Conservation (phyloP, 2,888 invertebrate genomes). For the Pandemis cinnamomeana region DNA sequence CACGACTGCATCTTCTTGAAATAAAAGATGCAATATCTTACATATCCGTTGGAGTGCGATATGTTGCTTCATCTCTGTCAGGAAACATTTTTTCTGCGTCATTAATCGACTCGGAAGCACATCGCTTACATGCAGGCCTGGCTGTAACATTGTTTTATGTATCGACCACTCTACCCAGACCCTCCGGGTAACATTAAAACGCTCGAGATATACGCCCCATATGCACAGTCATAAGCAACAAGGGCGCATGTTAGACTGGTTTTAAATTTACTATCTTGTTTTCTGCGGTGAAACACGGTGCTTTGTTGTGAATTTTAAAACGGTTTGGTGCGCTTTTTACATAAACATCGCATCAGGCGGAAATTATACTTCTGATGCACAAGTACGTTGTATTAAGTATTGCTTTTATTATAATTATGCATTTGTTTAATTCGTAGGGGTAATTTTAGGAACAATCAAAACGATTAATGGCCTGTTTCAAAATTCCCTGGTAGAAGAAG, state of each 20-base stretch:
- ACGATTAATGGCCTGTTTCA: too few species aligned
- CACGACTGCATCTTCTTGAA: background rate
- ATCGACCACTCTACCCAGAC: slow-evolving; percentile 15
- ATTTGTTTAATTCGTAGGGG: too few species aligned
- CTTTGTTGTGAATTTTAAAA: slow-evolving; percentile 37
- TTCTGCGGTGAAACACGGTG: slow-evolving; percentile 24
- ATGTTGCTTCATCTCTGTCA: slow-evolving; percentile 7
- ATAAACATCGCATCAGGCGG: slow-evolving; percentile 32
- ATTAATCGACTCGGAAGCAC: slow-evolving; percentile 32
- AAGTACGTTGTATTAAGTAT: too few species aligned
- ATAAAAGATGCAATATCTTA: slow-evolving; percentile 9
- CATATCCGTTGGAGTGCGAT: slow-evolving; percentile 2
- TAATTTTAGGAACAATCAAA: too few species aligned
- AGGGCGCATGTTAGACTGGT: slow-evolving; percentile 22
- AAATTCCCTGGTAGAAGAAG: too few species aligned
- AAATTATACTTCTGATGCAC: background rate
- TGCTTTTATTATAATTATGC: too few species aligned
- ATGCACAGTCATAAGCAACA: background rate
- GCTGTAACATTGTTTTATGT: slow-evolving; percentile 28
- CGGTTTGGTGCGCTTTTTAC: slow-evolving; percentile 35
- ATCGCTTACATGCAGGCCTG: slow-evolving; percentile 16
- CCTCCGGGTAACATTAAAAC: background rate
- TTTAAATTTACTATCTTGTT: slow-evolving; percentile 19
- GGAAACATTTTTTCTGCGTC: slow-evolving; percentile 34
- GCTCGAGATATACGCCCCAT: background rate